A percentile compares a stretch with the other conserved stretches of the same genome.
Evolutionary conservation across 2,797 vertebrate genomes (phyloP).

Genomic region (Platalea minor): DNA sequence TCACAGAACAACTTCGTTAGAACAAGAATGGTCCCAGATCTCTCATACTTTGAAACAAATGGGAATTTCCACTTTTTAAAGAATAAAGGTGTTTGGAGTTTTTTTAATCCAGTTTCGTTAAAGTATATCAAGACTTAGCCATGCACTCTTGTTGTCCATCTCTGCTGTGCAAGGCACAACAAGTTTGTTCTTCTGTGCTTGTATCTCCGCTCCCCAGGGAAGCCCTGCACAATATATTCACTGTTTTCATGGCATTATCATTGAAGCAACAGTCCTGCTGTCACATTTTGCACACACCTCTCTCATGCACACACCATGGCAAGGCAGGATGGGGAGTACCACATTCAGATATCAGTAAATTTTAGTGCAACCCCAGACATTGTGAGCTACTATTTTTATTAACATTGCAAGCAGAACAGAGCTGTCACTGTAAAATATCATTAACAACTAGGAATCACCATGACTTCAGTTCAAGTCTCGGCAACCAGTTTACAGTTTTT

Average conservation of each 20-base stretch:
- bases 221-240: not conserved
- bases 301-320: not conserved
- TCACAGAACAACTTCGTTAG: not conserved
- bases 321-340: not conserved
- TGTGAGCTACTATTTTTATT: conserved; percentile 16
- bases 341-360: not conserved
- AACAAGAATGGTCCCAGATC: not conserved
- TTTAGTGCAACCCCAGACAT: not conserved
- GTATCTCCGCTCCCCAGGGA: not conserved
- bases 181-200: not conserved
- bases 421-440: conserved; percentile 35
- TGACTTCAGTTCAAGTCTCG: not conserved
- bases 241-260: not conserved
- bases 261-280: not conserved
- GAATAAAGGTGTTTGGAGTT: not conserved
- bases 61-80: not conserved
- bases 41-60: not conserved
- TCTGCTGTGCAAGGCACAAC: not conserved
- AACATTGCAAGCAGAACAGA: not conserved
- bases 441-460: not conserved
- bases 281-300: not conserved
- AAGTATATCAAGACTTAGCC: not conserved
- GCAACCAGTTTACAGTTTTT: not conserved
- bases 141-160: not conserved
- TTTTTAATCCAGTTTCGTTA: not conserved